Evolutionary conservation across 1,140 invertebrate genomes (phyloP).

Genomic region (Drosophila funebris): DNA sequence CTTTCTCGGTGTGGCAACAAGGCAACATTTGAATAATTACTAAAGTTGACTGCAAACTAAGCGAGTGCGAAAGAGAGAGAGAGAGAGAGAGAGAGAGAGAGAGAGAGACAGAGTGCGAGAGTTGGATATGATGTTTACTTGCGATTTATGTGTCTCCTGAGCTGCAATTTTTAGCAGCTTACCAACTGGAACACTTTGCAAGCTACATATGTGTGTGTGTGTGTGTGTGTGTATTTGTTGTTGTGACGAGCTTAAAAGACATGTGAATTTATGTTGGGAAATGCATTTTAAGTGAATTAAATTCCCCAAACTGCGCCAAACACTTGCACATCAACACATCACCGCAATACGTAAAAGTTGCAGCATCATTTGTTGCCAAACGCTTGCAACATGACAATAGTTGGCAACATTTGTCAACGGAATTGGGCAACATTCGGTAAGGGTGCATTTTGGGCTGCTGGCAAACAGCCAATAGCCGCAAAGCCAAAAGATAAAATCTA

Average conservation of each 20-base stretch:
- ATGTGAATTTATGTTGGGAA: conserved; percentile 55
- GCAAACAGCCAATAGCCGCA: conserved; percentile 51
- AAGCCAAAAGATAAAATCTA: conserved; percentile 26
- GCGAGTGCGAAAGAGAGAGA: not conserved
- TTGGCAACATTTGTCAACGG: not conserved
- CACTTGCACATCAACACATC: conserved; percentile 1
- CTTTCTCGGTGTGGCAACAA: conserved; percentile 16
- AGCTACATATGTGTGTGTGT: not conserved
- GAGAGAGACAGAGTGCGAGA: not conserved
- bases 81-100: not conserved
- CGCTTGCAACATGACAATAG: conserved; percentile 26
- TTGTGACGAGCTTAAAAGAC: conserved; percentile 30
- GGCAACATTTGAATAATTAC: conserved; percentile 74
- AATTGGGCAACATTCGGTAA: conserved; percentile 1
- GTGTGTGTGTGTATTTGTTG: not conserved
- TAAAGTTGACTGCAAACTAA: conserved; percentile 53
- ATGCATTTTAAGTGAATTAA: conserved; percentile 69
- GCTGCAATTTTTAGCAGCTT: conserved; percentile 42
- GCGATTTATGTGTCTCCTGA: conserved; percentile 66
- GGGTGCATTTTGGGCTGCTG: conserved; percentile 21
- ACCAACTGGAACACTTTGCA: conserved; percentile 11
- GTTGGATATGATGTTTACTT: conserved; percentile 21
- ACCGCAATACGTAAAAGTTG: conserved; percentile 30
- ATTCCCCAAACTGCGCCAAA: conserved; percentile 37
- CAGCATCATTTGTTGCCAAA: conserved; percentile 32